Base-by-base conservation (phyloP, 2,797 vertebrate species). In the Eidolon dupreanum region DNA sequence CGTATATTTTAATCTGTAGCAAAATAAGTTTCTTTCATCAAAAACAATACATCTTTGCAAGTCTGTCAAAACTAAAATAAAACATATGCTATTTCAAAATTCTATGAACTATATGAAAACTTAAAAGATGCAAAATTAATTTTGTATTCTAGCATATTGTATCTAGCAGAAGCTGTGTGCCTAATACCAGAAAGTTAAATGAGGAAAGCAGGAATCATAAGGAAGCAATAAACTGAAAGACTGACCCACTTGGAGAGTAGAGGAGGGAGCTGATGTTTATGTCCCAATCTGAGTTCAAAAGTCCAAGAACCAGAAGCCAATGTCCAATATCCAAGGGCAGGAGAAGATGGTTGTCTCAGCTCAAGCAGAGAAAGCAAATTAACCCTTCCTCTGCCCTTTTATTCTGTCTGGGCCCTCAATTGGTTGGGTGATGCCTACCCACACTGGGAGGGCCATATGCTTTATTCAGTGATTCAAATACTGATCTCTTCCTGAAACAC, bases 21-120 rank as follows among this genome's bases (percentile, higher is more conserved):
- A 82, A 85, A 93, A 74, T n/a, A 57, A 82, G 22, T 20, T 20
- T 59, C 24, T 95, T 82, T 1, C 63, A 65, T 66, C 55, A 90
- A 53, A 95, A 95, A 63, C 17, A 93, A 74, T 55, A 43, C 7
- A 55, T 88, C 78, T 77, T 86, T 90, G 28, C 20, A 81, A 82
- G 20, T 73, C 13, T 59, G 10, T 65, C 85, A 84, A 91, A 73
- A 88, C 63, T 73, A 65, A 93, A 79, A 73, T 88, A 53, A 68
- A 95, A 20, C 26, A 68, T 31, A 79, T 59, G 33, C 41, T 63
- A 73, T 61, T 93, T 86, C 31, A 90, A 33, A 41, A 43, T 92
- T 81, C 63, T 86, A 49, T 84, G 20, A 74, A 5, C 12, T 81
- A 73, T 33, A 59, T 55, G 46, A 86, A 96, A 92, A 78, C 28